Base-by-base conservation (phyloP, 2,113 vertebrate species). In the Archilochus colubris region DNA sequence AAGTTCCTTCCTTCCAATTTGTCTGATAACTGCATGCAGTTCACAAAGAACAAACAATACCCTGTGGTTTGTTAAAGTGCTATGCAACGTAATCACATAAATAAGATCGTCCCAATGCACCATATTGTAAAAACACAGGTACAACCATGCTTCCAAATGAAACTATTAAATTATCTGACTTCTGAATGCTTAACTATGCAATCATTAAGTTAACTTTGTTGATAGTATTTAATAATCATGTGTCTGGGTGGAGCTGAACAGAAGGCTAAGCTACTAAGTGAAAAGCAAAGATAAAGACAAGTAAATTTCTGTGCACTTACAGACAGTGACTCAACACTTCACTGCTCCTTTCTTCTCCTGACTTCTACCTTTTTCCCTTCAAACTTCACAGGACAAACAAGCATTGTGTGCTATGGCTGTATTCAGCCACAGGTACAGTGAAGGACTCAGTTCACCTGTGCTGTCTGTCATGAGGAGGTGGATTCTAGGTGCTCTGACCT, bases 361-460 rank as follows among this genome's bases (percentile, higher is more conserved):
- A 33, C 7, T 86, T 48, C 46, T 20, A 48, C 46, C 46, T 48
- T 64, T 70, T 48, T 24, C 30, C 30, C 30, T 10, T 15, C 7
- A 17, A 33, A 33, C 7, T 53, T 31, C 13, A 14, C 48, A 2
- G 25, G 24, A 28, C 31, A 58, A 50, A 1, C 0, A 2, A 2
- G 31, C 55, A 80, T 7, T 2, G 1, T 7, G 27, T 28, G 20
- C 31, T 23, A 28, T 0, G 1, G 64, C 11, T 63, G 11, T 33
- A 20, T 17, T 30, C 27, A 68, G n/a, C 23, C 16, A 18, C 0
- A 2, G 7, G 7, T 5, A 7, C 7, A 46, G 2, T 11, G 30
- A 17, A 1, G 18, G 33, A 20, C 78, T 61, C 16, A 0, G 66
- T 4, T 68, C 53, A 36, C 30, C 21, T 4, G 6, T 3, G 48